Percentiles rank a stretch among this genome's conserved stretches.
Conservation (phyloP, 2,888 invertebrate genomes). For the Patella caerulea region DNA sequence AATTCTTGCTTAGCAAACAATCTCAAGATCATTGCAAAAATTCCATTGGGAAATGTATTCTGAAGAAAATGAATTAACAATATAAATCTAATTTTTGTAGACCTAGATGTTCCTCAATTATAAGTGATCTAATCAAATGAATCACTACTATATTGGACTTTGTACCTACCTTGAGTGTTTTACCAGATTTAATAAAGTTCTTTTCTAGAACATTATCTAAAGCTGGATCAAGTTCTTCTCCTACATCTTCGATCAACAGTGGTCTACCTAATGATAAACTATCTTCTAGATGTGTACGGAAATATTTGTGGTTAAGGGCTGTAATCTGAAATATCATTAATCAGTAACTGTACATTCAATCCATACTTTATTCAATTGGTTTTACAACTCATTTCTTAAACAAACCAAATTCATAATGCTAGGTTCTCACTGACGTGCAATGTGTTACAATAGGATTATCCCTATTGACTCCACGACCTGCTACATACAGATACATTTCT, state of each 20-base stretch:
- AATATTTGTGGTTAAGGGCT: constrained; percentile 95
- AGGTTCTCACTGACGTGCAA: no score
- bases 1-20: neutral
- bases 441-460: no score
- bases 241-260: constrained; percentile 93
- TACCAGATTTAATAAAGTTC: constrained; percentile 97
- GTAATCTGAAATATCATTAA: constrained; percentile 79
- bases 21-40: no score
- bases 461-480: no score
- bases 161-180: constrained; percentile 83
- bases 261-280: constrained; percentile 89
- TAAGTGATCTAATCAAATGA: no score
- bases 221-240: constrained; percentile 94
- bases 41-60: no score
- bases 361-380: neutral
- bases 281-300: constrained; percentile 91
- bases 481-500: no score
- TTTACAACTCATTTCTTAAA: neutral
- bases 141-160: no score
- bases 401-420: neutral
- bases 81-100: no score
- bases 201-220: constrained; percentile 97
- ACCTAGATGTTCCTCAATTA: no score
- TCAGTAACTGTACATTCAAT: neutral
- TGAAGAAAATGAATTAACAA: no score